A percentile compares a stretch with the other conserved stretches of the same genome.
Evolutionary conservation across 1,140 invertebrate genomes (phyloP).

Genomic region (Plectrocnemia conspersa): DNA sequence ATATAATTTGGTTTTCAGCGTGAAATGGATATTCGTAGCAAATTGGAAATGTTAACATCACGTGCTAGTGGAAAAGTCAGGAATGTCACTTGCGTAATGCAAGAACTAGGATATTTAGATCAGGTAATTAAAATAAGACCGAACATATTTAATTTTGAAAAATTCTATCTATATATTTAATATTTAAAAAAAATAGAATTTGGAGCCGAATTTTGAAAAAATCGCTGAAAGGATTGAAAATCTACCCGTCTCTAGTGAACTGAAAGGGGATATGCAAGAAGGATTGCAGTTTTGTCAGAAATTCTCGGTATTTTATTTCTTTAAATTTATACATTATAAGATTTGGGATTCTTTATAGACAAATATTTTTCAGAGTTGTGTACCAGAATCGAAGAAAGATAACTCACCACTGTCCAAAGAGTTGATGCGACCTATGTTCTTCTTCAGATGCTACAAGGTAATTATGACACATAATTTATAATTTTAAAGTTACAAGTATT

Average conservation of each 20-base stretch:
- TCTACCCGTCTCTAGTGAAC: conserved; percentile 54
- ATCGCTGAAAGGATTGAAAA: conserved; percentile 56
- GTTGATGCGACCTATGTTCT: conserved; percentile 61
- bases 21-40: conserved; percentile 55
- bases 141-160: no score
- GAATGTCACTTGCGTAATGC: conserved; percentile 64
- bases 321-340: neutral
- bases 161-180: no score
- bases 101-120: conserved; percentile 63
- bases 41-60: conserved; percentile 53
- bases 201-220: conserved; percentile 60
- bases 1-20: conserved; percentile 43
- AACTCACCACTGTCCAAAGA: conserved; percentile 56
- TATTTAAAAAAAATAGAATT: conserved; percentile 41
- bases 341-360: neutral
- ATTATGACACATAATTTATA: conserved; percentile 1
- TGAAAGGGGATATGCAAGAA: conserved; percentile 59
- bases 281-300: conserved; percentile 60
- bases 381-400: conserved; percentile 59
- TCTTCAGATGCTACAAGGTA: conserved; percentile 66
- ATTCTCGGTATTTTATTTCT: conserved; percentile 52
- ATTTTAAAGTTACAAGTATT: neutral
- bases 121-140: conserved; percentile 27
- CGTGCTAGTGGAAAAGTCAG: conserved; percentile 50
- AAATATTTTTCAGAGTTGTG: conserved; percentile 54